phyloP scores from a whole-genome alignment of 1,140 invertebrate species.

The Drosophila parabipectinata region DNA sequence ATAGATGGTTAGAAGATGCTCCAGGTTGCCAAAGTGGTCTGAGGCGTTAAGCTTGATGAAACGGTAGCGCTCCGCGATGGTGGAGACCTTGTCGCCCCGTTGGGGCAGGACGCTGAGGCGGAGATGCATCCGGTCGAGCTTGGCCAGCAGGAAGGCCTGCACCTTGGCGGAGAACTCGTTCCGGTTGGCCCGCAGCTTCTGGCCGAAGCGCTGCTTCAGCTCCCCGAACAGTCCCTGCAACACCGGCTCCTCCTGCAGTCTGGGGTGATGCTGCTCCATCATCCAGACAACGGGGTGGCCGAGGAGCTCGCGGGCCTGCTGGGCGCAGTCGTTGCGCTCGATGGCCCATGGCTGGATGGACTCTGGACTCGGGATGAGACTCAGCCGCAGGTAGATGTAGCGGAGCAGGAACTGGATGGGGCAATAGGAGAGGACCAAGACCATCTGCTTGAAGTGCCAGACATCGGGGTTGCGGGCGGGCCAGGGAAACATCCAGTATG shows the following conservation, averaged over 20 bases:
- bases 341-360: conserved; percentile 4
- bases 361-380: neutral
- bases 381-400: conserved; percentile 41
- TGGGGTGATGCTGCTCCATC: conserved; percentile 26
- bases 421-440: neutral
- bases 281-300: conserved; percentile 55
- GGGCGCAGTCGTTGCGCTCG: conserved; percentile 25
- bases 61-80: conserved; percentile 25
- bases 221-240: conserved; percentile 36
- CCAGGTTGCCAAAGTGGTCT: conserved; percentile 53
- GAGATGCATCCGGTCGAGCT: conserved; percentile 40
- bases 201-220: conserved; percentile 39
- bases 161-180: conserved; percentile 13
- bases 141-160: conserved; percentile 25
- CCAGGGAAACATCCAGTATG: conserved; percentile 28
- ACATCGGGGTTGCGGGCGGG: neutral
- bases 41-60: conserved; percentile 8
- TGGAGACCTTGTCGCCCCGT: neutral
- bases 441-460: neutral
- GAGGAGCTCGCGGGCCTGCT: conserved; percentile 40
- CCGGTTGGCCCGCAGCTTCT: conserved; percentile 32
- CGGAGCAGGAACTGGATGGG: neutral
- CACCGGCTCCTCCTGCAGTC: neutral
- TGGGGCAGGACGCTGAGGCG: conserved; percentile 47
- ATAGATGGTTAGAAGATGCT: conserved; percentile 5